Evolutionary conservation across 2,797 vertebrate genomes (phyloP), one percentile per base, ranked within the genome.

Genomic region (Sebastes trivittatus): DNA sequence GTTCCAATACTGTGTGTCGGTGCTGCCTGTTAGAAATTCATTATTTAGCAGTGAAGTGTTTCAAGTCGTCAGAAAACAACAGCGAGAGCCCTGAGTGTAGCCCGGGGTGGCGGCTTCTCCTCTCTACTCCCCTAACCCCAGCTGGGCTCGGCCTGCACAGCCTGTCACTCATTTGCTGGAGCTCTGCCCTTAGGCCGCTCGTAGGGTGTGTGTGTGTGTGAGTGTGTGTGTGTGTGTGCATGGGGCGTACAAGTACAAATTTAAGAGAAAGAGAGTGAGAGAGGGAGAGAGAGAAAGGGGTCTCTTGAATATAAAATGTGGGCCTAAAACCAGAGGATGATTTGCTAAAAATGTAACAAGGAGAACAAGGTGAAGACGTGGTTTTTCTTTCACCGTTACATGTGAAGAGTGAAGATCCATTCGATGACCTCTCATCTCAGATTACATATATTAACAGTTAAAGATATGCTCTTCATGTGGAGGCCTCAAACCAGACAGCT

Each of bases 11-110:
- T 80, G 85, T 75, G 89, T 77, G 86, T 86, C 77, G 78, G 82
- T 85, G 81, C 85, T 89, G 89, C 89, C 91, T 91, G 88, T 93
- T 90, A 93, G 92, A 94, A 94, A 95, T 95, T 94, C 94, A 96
- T 96, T 96, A 95, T 96, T 95, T 96, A 96, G 95, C 94, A 95
- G 94, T 88, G 91, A 94, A 95, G 95, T 95, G 95, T 96, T 96
- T 96, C 95, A 95, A 96, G 94, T 95, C 89, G 79, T 92, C 93
- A 95, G 93, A 95, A 95, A 95, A 95, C 94, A 95, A 94, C 94
- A 95, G 94, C 87, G 75, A 92, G 86, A 79, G 94, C 94, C 95
- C 78, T 83, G 91, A 95, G 96, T 94, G 91, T 94, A 74, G 95
- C 96, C 95, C 78, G 61, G 78, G 95, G 96, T 93, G 89, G 87